These are phyloP conservation scores for Mycetomoellerius zeteki DNA, from an alignment of 1,140 invertebrate species.

Conservation along the genomic window DNA sequence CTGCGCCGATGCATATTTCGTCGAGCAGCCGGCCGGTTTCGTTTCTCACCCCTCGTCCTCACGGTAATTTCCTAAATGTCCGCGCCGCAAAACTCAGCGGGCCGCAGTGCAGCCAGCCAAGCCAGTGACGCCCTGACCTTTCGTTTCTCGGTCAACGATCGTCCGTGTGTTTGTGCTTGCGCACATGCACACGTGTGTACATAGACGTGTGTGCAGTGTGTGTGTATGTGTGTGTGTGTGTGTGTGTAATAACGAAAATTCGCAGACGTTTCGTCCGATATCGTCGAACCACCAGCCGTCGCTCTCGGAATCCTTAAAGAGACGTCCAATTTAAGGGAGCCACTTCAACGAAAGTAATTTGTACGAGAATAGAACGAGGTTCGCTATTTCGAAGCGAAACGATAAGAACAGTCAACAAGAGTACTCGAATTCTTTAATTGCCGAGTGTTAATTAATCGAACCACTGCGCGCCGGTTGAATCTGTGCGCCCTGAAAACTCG, in stretches of 20 bases:
- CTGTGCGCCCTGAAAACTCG: not conserved
- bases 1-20: slow-evolving; percentile 46
- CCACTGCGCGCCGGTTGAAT: not conserved
- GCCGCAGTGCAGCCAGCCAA: slow-evolving; percentile 60
- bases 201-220: too few species aligned
- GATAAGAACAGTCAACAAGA: not conserved
- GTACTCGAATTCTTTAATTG: not conserved
- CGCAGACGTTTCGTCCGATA: slow-evolving; percentile 46
- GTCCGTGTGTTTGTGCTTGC: slow-evolving; percentile 45
- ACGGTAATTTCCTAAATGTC: slow-evolving; percentile 62
- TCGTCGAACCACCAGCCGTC: slow-evolving; percentile 31
- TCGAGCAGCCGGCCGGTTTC: slow-evolving; percentile 34
- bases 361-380: slow-evolving; percentile 2
- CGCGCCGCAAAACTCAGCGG: slow-evolving; percentile 53
- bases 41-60: not conserved
- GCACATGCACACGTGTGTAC: not conserved
- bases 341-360: slow-evolving; percentile 1
- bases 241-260: slow-evolving; percentile 38
- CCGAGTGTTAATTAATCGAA: not conserved
- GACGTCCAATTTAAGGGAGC: slow-evolving; percentile 29
- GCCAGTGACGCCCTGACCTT: slow-evolving; percentile 63
- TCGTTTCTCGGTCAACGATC: slow-evolving; percentile 65
- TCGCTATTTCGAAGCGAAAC: not conserved
- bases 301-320: slow-evolving; percentile 42
- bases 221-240: not conserved